Evolutionary conservation across 2,888 invertebrate genomes (phyloP).

Genomic region (Lycia hirtaria): DNA sequence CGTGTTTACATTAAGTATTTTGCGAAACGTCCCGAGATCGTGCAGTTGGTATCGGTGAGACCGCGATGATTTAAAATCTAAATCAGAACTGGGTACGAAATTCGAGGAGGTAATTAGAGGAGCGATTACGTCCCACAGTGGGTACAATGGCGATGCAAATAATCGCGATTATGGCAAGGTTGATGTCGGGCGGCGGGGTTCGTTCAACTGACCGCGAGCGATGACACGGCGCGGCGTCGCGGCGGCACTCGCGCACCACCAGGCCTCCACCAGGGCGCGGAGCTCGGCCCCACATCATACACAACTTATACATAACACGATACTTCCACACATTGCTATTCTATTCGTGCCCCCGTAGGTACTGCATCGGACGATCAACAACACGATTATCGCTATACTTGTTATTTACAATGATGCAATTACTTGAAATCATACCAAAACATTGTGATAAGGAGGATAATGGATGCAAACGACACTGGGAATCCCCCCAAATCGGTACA

Average conservation of each 20-base stretch:
- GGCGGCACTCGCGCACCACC: constrained; percentile 59
- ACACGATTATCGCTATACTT: constrained; percentile 14
- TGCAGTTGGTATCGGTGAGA: neutral
- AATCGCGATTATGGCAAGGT: constrained; percentile 85
- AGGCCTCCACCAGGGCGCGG: constrained; percentile 41
- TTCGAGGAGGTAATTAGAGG: constrained; percentile 65
- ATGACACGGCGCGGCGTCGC: constrained; percentile 82
- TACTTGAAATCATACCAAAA: constrained; percentile 25
- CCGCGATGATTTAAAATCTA: neutral
- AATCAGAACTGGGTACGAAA: constrained; percentile 19
- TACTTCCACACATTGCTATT: constrained; percentile 2
- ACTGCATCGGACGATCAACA: neutral
- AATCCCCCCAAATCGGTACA: constrained; percentile 9
- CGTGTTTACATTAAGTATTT: constrained; percentile 29
- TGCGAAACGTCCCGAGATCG: constrained; percentile 12
- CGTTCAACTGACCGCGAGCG: constrained; percentile 85
- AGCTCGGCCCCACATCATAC: constrained; percentile 12
- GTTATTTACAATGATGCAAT: constrained; percentile 33
- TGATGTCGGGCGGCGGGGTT: constrained; percentile 81
- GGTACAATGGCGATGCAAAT: constrained; percentile 82
- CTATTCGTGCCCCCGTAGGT: neutral
- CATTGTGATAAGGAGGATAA: constrained; percentile 1
- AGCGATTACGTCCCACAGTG: constrained; percentile 63
- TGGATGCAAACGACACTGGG: neutral
- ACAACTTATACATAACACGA: constrained; percentile 4